Base-by-base conservation (phyloP, 2,113 vertebrate genomes). In the Indicator maculatus region DNA sequence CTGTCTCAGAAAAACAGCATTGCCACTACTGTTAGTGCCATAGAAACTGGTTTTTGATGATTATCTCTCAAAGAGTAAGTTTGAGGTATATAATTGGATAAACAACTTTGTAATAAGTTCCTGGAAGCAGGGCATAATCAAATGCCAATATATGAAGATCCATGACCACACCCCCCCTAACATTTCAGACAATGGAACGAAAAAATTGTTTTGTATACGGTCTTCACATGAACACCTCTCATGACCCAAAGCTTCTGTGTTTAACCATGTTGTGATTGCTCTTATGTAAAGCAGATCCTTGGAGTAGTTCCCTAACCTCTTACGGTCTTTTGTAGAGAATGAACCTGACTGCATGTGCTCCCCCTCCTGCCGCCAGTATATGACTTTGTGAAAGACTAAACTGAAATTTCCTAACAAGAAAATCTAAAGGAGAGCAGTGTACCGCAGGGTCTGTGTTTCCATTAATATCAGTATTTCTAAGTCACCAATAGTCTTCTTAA, bases 91-190 rank as follows among this genome's bases (percentile, higher is more conserved):
- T 56, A 47, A 47, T 23, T 4, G 0, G n/a, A 45, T 55, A 63
- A 71, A 9, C 4, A 91, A 27, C 0, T 4, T 74, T 75, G 33
- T n/a, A 66, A 69, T 27, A 44, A 38, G 41, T 52, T 89, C 84
- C 20, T 23, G 12, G 21, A 82, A 67, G 17, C 4, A 2, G 4
- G 21, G 36, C 12, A 38, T 27, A 60, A 60, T 4, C 15, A 72
- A 74, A 67, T n/a, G 5, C 3, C 30, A 56, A 36, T 3, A 0
- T 36, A 50, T 9, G 11, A 56, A 67, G 30, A 60, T 20, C 11
- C 9, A 78, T 1, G 2, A 52, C 3, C 8, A 16, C 3, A 2
- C 15, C 63, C 5, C 5, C 12, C 11, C 16, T 9, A 33, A 2
- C 10, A 33, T 14, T 23, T 65, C 39, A 33, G 36, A 33, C 3